Evolutionary conservation across 2,888 invertebrate species (phyloP).

Genomic region (Xestia xanthographa): DNA sequence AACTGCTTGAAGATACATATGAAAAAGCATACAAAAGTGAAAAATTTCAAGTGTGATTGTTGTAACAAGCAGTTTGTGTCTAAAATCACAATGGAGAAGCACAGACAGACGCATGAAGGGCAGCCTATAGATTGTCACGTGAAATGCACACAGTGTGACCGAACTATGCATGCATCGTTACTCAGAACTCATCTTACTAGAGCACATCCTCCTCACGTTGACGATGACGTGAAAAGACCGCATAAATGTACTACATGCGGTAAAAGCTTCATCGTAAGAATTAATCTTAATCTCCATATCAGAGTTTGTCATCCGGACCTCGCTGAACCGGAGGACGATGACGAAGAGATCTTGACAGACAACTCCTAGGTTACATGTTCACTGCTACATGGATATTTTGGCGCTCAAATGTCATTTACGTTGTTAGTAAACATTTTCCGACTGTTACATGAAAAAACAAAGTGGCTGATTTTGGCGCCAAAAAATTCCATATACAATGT

Average conservation of each 20-base stretch:
- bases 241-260: constrained; percentile 87
- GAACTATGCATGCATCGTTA: constrained; percentile 86
- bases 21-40: constrained; percentile 88
- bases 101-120: constrained; percentile 85
- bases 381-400: constrained; percentile 6
- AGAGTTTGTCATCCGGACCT: constrained; percentile 87
- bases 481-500: background rate
- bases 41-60: constrained; percentile 88
- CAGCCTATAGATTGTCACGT: constrained; percentile 87
- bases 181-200: constrained; percentile 83
- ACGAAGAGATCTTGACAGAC: constrained; percentile 88
- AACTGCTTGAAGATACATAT: constrained; percentile 88
- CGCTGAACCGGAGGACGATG: constrained; percentile 87
- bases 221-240: constrained; percentile 87
- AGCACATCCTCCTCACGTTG: constrained; percentile 81
- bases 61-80: constrained; percentile 87
- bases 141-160: constrained; percentile 86
- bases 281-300: constrained; percentile 87
- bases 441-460: background rate
- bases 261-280: constrained; percentile 87
- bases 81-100: constrained; percentile 88
- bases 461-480: constrained; percentile 6
- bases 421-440: background rate
- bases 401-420: background rate
- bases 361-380: constrained; percentile 78